phyloP scores from a whole-genome alignment of 1,140 invertebrate genomes.

The Cydia amplana region DNA sequence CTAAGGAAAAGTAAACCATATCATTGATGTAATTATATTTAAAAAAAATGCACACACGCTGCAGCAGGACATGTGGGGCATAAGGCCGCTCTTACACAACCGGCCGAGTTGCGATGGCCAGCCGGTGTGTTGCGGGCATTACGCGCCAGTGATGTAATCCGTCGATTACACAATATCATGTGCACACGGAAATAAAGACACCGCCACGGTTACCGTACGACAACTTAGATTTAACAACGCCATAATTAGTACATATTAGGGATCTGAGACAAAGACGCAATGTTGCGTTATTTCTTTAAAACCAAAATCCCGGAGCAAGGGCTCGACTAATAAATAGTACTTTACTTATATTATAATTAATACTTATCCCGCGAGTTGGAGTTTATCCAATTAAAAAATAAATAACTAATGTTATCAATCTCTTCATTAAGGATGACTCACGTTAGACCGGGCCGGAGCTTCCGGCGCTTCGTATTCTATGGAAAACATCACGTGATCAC shows the following conservation, averaged over 20 bases:
- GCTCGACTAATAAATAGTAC: too few relatives aligned
- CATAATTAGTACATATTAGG: not conserved
- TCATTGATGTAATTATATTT: not conserved
- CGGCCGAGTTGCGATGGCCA: slow-evolving; percentile 25
- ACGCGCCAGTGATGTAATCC: slow-evolving; percentile 22
- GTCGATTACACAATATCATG: slow-evolving; percentile 21
- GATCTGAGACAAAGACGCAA: not conserved
- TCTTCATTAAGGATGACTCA: not conserved
- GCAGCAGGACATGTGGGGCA: slow-evolving; percentile 2
- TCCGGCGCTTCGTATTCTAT: too few relatives aligned
- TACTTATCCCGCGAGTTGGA: too few relatives aligned
- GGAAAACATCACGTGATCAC: too few relatives aligned
- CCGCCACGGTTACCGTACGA: not conserved
- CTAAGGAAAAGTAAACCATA: slow-evolving; percentile 14
- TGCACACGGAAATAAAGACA: slow-evolving; percentile 28
- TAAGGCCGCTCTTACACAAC: slow-evolving; percentile 30
- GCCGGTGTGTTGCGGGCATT: slow-evolving; percentile 31
- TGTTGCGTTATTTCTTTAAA: not conserved
- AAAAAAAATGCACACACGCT: slow-evolving; percentile 11
- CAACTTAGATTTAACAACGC: not conserved
- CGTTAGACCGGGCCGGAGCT: too few relatives aligned
- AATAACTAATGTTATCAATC: too few relatives aligned
- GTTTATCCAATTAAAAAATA: too few relatives aligned
- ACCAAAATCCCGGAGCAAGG: too few relatives aligned
- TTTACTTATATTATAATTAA: too few relatives aligned